Percentiles rank a stretch among this genome's conserved stretches.
Conservation (phyloP, 2,113 vertebrate genomes). For the Plecturocebus donacophilus region DNA sequence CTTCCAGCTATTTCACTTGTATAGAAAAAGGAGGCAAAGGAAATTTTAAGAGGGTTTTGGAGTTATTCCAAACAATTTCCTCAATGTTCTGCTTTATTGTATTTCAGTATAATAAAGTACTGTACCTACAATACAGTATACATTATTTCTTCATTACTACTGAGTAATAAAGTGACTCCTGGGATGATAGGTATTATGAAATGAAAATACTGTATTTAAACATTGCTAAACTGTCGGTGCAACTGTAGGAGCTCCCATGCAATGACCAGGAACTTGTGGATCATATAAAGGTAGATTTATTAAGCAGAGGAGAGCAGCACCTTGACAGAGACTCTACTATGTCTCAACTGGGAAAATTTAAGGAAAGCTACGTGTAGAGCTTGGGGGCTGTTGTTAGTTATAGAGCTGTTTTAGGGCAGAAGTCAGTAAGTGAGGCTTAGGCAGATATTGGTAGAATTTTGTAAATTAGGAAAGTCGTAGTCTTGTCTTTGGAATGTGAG, state of each 20-base stretch:
- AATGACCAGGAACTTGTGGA: neutral
- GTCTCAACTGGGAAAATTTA: neutral
- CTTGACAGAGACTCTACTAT: neutral
- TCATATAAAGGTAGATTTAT: neutral
- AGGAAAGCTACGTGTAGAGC: neutral
- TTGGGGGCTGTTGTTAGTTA: neutral
- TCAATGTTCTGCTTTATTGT: neutral
- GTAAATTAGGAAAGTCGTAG: neutral
- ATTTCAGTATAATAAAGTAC: neutral
- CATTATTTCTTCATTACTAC: neutral
- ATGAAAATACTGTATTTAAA: conserved; percentile 33
- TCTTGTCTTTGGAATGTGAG: neutral
- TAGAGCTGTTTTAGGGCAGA: neutral
- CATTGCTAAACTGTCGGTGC: neutral
- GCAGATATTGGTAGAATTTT: neutral
- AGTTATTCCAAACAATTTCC: neutral
- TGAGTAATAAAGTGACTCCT: neutral
- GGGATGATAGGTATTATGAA: neutral
- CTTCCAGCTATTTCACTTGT: conserved; percentile 15
- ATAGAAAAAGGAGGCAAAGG: neutral
- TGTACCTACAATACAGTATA: neutral
- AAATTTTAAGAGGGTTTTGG: neutral
- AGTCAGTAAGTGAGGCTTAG: neutral
- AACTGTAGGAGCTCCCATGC: neutral
- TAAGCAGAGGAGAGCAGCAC: neutral